phyloP scores from a whole-genome alignment of 2,888 invertebrate species.

The Anagyrus pseudococci region DNA sequence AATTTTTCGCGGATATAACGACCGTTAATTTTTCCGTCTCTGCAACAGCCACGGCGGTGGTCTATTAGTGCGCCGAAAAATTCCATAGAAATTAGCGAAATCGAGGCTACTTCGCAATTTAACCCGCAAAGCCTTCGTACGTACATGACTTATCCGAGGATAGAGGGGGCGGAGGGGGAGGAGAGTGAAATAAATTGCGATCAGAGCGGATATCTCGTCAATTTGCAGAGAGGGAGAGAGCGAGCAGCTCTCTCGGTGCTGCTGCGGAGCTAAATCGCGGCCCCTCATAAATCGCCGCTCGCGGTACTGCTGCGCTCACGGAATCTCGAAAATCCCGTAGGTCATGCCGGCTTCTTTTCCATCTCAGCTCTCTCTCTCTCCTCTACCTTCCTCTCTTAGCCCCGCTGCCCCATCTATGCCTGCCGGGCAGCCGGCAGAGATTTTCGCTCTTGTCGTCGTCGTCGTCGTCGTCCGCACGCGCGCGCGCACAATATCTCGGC shows the following conservation, averaged over 20 bases:
- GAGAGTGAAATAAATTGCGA: not conserved
- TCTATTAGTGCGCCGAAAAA: too few species aligned
- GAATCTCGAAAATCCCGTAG: constrained; percentile 34
- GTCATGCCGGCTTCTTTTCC: constrained; percentile 23
- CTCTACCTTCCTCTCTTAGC: not conserved
- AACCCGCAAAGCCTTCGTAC: too few species aligned
- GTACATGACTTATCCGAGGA: not conserved
- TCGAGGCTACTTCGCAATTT: too few species aligned
- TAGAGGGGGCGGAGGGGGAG: not conserved
- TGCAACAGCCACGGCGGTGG: too few species aligned
- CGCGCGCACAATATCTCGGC: not conserved
- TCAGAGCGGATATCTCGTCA: too few species aligned
- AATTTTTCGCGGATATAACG: not conserved
- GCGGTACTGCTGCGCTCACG: too few species aligned
- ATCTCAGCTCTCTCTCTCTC: constrained; percentile 2
- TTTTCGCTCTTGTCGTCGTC: constrained; percentile 4
- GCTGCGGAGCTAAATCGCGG: constrained; percentile 1
- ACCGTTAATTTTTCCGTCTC: not conserved
- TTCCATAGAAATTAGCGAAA: too few species aligned
- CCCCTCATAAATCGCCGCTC: constrained; percentile 10
- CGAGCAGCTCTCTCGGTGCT: not conserved
- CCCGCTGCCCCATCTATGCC: too few species aligned
- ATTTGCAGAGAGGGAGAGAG: not conserved
- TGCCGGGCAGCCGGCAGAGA: too few species aligned
- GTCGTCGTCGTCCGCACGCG: not conserved